A percentile compares a stretch with the other conserved stretches of the same genome.
Evolutionary conservation across 2,113 vertebrate species (phyloP).

Genomic region (Amazona vittata): DNA sequence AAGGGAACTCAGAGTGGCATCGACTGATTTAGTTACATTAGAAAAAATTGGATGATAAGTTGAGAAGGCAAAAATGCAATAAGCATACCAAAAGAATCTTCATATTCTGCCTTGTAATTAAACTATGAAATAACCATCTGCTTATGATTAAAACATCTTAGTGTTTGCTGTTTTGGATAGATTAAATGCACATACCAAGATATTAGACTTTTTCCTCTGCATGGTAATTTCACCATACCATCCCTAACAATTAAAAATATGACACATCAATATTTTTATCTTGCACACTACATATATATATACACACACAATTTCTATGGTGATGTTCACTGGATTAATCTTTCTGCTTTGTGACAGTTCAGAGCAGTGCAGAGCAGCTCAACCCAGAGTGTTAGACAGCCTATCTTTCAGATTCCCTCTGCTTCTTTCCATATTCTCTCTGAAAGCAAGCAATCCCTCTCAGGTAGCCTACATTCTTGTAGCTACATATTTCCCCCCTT

Average conservation of each 20-base stretch:
- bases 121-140: slow-evolving; percentile 16
- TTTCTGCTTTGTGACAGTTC: neutral
- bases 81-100: neutral
- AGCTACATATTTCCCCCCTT: neutral
- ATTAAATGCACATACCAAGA: neutral
- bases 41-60: neutral
- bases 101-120: slow-evolving; percentile 12
- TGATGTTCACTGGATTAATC: neutral
- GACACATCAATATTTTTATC: neutral
- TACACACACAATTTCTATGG: neutral
- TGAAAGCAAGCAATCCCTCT: neutral
- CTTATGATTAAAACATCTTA: slow-evolving; percentile 19
- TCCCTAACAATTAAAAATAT: neutral
- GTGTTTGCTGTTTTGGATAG: neutral
- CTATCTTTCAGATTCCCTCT: neutral
- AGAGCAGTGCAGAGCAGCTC: neutral
- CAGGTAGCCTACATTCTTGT: neutral
- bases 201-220: neutral
- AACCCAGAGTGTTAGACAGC: neutral
- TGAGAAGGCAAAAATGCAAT: slow-evolving; percentile 1
- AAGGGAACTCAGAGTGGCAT: neutral
- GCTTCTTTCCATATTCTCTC: neutral
- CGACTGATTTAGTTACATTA: neutral
- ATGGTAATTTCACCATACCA: neutral
- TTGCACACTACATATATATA: neutral